Conservation (phyloP, 2,888 invertebrate species). For the Callosobruchus maculatus region DNA sequence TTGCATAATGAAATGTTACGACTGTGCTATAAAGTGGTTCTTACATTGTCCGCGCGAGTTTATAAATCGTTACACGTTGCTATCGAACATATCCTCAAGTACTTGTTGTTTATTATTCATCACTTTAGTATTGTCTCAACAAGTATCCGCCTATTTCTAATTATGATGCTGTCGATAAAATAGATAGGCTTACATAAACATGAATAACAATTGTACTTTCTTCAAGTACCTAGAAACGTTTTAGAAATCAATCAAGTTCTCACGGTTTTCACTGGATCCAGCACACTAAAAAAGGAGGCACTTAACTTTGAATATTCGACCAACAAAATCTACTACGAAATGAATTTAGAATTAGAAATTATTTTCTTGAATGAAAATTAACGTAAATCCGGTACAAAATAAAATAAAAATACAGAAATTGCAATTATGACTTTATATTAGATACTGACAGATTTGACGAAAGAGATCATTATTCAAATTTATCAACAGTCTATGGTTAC, state of each 20-base stretch:
- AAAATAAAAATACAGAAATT: no score
- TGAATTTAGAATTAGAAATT: no score
- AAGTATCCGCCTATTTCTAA: background rate
- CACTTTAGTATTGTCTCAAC: background rate
- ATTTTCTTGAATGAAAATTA: no score
- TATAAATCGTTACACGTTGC: background rate
- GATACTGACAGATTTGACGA: no score
- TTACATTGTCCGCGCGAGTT: background rate
- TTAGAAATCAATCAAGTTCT: background rate
- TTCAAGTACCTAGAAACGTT: background rate
- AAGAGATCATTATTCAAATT: no score
- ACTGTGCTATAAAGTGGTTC: background rate
- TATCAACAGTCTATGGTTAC: no score
- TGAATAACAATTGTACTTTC: background rate
- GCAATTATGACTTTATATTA: no score
- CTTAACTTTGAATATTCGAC: background rate
- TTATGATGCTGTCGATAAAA: background rate
- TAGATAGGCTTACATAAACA: background rate
- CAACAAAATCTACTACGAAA: no score
- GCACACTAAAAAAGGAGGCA: background rate
- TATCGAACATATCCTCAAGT: background rate
- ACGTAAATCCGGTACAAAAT: no score
- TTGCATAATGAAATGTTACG: background rate
- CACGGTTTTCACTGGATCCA: background rate
- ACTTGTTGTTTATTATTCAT: background rate